Base-by-base conservation (phyloP, 2,797 vertebrate genomes). In the Discoglossus pictus region DNA sequence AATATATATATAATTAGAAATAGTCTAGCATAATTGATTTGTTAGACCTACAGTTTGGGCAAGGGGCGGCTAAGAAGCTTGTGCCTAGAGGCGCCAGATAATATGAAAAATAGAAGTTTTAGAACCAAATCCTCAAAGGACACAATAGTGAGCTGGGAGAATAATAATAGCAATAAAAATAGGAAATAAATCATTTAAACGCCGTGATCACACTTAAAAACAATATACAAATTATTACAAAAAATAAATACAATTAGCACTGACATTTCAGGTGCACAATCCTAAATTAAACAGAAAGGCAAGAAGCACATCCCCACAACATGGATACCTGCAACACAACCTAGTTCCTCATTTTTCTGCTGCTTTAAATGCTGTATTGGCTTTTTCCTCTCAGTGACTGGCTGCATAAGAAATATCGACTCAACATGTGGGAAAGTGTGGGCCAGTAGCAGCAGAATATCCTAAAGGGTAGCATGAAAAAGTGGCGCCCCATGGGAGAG, bases 371-470 rank as follows among this genome's bases (percentile, higher is more conserved):
- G 5, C 55, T 68, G n/a, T 43, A 36, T 70, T 38, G 39, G 23
- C 50, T 68, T 68, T 68, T 68, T 68, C 56, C 46, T 52, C 56
- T 43, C 65, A 68, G 47, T 59, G 55, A 51, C 54, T 51, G 46
- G 65, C 44, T 59, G 54, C 25, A 34, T 39, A 25, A 53, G 65
- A 27, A 25, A 52, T 68, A 36, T 44, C 46, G 65, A 31, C 50
- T 23, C 64, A 43, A 20, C 15, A 58, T 59, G 44, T 59, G 65
- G 65, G 65, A 48, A 56, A 58, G 53, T 66, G 43, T 66, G 44
- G 54, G 65, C 54, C 65, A 21, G 21, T 58, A 54, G 55, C 23
- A 67, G n/a, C 44, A 51, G 55, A 67, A 42, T 60, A 17, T 52
- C 56, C 65, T 53, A 39, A 46, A 48, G 44, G 46, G 55, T 68